Base-by-base conservation (phyloP, 2,888 invertebrate genomes). In the Apodemia duryi region DNA sequence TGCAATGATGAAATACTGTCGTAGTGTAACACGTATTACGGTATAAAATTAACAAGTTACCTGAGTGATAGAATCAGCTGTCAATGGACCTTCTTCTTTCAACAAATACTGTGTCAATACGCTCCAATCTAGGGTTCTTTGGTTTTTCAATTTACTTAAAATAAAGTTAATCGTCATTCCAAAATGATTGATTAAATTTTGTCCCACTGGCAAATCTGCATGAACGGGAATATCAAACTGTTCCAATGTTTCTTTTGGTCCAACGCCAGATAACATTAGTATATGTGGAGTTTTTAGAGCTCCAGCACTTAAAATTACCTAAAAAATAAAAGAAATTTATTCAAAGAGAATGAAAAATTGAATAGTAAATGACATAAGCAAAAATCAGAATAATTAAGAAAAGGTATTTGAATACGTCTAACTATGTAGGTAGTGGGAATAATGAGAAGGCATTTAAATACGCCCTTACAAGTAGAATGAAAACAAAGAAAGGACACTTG, bases 51-150 rank as follows among this genome's bases (percentile, higher is more conserved):
- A 32, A 32, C 35, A 35, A 65, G 67, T 29, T 66, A 94, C 88
- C 86, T 95, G 94, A 0, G 94, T 94, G 70, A 94, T 76, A 2
- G 94, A 94, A 2, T 94, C 94, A 0, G 93, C 93, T 13, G 93
- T 80, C 93, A 95, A 91, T 0, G 94, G 94, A 0, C 95, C 95
- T 1, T 77, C 81, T 49, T 91, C 84, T 43, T 86, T 84, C 61
- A 93, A 72, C 62, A 95, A 74, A 76, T 94, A 95, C 32, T 94
- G 88, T 6, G 92, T 75, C 6, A 93, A 88, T 0, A 82, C 83
- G 0, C 88, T 89, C 94, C 94, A 95, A 74, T 93, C 92, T 65
- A 95, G 76, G 51, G 89, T 88, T 64, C 86, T 86, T 1, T 80
- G 85, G 69, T 93, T 90, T 6, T 91, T 85, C 29, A 86, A 70